Evolutionary conservation across 2,113 vertebrate species (phyloP).

Genomic region (Reinhardtius hippoglossoides): DNA sequence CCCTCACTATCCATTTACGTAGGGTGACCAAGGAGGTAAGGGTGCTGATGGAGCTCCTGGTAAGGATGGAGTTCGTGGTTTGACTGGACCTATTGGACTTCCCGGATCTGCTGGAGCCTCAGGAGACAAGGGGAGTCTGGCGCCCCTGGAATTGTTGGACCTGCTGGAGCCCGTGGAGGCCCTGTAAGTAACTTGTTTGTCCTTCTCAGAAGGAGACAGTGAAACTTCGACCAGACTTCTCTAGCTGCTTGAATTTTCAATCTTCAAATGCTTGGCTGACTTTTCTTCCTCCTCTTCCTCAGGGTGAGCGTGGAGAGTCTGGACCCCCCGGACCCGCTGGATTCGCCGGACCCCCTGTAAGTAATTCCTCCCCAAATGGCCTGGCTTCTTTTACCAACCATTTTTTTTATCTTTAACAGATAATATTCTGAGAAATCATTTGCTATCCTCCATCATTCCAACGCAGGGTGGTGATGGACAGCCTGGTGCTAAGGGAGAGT

Average conservation of each 20-base stretch:
- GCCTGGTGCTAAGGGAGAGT: slow-evolving; percentile 88
- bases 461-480: slow-evolving; percentile 89
- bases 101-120: slow-evolving; percentile 91
- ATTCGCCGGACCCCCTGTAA: slow-evolving; percentile 97
- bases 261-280: slow-evolving; percentile 3
- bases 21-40: slow-evolving; percentile 96
- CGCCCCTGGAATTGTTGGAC: slow-evolving; percentile 87
- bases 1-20: slow-evolving; percentile 21
- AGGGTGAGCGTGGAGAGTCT: slow-evolving; percentile 96
- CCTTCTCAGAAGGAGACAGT: neutral
- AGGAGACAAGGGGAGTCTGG: slow-evolving; percentile 98
- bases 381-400: rapidly evolving
- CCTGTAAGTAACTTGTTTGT: slow-evolving; percentile 84
- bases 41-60: slow-evolving; percentile 91
- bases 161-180: slow-evolving; percentile 91
- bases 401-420: neutral
- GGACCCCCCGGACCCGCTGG: slow-evolving; percentile 95
- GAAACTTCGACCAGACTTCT: neutral
- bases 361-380: slow-evolving; percentile 58
- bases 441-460: neutral
- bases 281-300: neutral
- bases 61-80: slow-evolving; percentile 93
- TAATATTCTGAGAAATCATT: neutral
- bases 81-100: slow-evolving; percentile 96
- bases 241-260: neutral